Evolutionary conservation across 1,140 invertebrate species (phyloP).

Genomic region (Heliconius nattereri): DNA sequence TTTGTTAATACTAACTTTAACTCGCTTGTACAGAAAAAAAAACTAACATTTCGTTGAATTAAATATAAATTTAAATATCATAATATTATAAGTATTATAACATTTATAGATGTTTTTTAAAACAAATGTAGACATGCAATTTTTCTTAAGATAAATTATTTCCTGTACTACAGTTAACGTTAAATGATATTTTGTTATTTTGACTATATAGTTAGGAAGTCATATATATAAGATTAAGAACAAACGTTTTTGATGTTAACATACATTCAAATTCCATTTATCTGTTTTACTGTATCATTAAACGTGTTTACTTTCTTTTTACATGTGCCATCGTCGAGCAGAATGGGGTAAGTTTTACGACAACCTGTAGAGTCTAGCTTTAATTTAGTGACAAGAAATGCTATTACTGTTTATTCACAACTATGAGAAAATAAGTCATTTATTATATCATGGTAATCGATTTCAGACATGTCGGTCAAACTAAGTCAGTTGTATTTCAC

Average conservation of each 20-base stretch:
- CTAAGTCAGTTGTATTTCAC: no score
- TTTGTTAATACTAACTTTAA: no score
- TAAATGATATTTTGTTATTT: not conserved
- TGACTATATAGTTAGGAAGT: not conserved
- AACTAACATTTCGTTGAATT: no score
- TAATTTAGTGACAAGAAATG: not conserved
- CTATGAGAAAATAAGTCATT: not conserved
- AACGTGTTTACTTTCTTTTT: slow-evolving; percentile 67
- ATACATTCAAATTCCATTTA: slow-evolving; percentile 41
- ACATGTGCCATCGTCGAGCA: slow-evolving; percentile 63
- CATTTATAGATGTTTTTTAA: no score
- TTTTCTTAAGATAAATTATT: no score
- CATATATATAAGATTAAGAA: not conserved
- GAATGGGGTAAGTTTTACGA: slow-evolving; percentile 80
- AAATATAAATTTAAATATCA: no score
- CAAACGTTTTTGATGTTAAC: not conserved
- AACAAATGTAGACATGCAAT: no score
- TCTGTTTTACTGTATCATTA: slow-evolving; percentile 65
- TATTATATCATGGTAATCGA: not conserved
- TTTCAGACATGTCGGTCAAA: not conserved
- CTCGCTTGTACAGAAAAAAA: no score
- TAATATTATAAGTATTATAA: no score
- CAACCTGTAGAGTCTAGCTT: slow-evolving; percentile 65
- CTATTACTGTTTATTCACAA: not conserved
- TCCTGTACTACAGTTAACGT: no score